Conservation (phyloP, 2,888 invertebrate genomes). For the Linyphia triangularis region DNA sequence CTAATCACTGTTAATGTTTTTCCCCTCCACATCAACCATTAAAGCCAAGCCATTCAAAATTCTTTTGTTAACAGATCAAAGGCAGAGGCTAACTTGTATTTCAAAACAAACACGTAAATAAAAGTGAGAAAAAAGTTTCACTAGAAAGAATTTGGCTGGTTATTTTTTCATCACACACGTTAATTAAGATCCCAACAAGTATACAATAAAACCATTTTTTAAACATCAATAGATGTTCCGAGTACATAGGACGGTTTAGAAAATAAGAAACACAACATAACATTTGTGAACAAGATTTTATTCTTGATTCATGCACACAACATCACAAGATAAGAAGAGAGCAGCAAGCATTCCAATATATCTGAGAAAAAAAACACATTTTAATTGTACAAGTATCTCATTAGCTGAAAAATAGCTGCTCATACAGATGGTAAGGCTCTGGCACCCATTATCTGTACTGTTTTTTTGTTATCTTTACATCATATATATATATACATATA, state of each 20-base stretch:
- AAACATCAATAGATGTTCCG: no score
- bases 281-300: conserved; percentile 75
- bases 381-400: conserved; percentile 63
- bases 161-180: no score
- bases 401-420: conserved; percentile 73
- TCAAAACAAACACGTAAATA: no score
- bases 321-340: conserved; percentile 75
- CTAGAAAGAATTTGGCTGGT: no score
- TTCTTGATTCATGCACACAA: conserved; percentile 75
- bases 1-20: no score
- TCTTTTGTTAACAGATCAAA: no score
- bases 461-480: conserved; percentile 64
- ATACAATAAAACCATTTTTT: no score
- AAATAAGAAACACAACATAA: conserved; percentile 26
- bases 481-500: conserved; percentile 70
- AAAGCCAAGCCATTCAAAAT: no score
- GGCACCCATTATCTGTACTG: conserved; percentile 56
- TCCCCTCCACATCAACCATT: no score
- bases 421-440: conserved; percentile 69
- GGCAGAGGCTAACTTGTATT: no score
- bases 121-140: no score
- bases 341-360: conserved; percentile 73
- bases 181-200: no score
- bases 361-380: conserved; percentile 64
- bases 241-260: not conserved